Conservation (phyloP, 2,888 invertebrate genomes). For the Morpho helenor region DNA sequence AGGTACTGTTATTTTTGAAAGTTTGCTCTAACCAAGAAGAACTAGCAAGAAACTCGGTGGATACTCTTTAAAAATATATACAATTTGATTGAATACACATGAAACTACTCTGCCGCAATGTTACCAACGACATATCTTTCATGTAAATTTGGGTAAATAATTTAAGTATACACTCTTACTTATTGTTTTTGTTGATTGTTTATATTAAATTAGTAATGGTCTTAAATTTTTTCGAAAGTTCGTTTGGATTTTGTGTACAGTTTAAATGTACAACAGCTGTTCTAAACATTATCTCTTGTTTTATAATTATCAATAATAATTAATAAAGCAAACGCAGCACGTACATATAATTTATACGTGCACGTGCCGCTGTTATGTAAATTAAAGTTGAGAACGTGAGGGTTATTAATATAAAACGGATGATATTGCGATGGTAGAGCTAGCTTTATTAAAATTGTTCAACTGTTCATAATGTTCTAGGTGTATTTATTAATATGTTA, state of each 20-base stretch:
- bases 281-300: too few relatives aligned
- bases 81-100: too few relatives aligned
- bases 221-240: not conserved
- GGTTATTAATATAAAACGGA: conserved; percentile 48
- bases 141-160: too few relatives aligned
- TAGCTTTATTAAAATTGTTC: conserved; percentile 15
- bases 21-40: too few relatives aligned
- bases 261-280: not conserved
- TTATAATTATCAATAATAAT: not conserved
- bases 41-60: too few relatives aligned
- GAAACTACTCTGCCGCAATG: too few relatives aligned
- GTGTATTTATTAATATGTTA: not conserved
- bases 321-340: conserved; percentile 42
- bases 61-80: too few relatives aligned
- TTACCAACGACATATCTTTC: too few relatives aligned
- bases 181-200: too few relatives aligned
- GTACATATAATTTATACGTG: conserved; percentile 58
- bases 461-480: conserved; percentile 4
- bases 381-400: conserved; percentile 46
- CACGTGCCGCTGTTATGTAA: conserved; percentile 61
- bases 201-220: not conserved
- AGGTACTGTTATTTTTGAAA: too few relatives aligned
- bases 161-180: too few relatives aligned
- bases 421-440: conserved; percentile 18
- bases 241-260: not conserved